A percentile compares a stretch with the other conserved stretches of the same genome.
Conservation (phyloP, 2,113 vertebrate genomes). For the Oreochromis niloticus region DNA sequence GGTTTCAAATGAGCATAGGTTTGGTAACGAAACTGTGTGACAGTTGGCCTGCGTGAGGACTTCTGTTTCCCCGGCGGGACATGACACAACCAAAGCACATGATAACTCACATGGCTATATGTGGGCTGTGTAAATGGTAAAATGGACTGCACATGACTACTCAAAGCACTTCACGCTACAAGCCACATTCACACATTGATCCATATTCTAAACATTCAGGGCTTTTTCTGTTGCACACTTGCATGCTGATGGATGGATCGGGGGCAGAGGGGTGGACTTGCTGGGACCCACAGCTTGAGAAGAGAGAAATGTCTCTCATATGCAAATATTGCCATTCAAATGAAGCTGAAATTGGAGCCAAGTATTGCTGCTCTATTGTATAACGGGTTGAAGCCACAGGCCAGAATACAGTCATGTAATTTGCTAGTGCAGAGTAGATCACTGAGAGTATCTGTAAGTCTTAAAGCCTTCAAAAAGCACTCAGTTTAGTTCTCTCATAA, state of each 20-base stretch:
- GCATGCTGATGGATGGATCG: neutral
- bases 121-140: neutral
- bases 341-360: neutral
- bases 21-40: slow-evolving; percentile 31
- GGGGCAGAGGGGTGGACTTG: neutral
- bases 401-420: neutral
- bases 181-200: neutral
- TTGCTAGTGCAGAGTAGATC: neutral
- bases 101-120: slow-evolving; percentile 6
- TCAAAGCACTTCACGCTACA: neutral
- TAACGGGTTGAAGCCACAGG: neutral
- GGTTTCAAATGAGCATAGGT: slow-evolving; percentile 28
- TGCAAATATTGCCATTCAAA: neutral
- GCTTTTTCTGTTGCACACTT: neutral
- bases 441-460: neutral
- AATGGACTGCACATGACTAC: neutral
- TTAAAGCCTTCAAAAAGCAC: neutral
- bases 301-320: neutral
- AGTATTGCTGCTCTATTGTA: neutral
- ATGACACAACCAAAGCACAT: slow-evolving; percentile 26
- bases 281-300: neutral
- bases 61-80: slow-evolving; percentile 46
- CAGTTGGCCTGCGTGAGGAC: slow-evolving; percentile 44
- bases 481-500: neutral
- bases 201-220: neutral